Percentiles rank a stretch among this genome's conserved stretches.
phyloP scores from a whole-genome alignment of 1,140 invertebrate species.

The Forficula auricularia region DNA sequence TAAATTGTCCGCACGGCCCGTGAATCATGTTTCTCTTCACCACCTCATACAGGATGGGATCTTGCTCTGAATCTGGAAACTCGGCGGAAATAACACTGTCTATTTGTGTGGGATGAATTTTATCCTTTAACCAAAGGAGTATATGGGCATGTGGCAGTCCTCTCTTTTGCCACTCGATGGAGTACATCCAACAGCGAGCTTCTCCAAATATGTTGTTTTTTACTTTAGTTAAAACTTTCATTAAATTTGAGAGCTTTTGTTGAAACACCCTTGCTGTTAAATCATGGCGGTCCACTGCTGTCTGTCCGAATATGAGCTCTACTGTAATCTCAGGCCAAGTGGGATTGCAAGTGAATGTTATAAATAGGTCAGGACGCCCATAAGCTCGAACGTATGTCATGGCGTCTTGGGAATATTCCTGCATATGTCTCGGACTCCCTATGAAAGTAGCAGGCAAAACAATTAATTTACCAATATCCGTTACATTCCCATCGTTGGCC shows the following conservation, averaged over 20 bases:
- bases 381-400: not conserved
- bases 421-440: conserved; percentile 1
- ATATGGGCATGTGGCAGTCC: conserved; percentile 27
- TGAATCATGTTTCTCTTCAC: conserved; percentile 23
- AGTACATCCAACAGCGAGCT: conserved; percentile 23
- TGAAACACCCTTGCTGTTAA: conserved; percentile 28
- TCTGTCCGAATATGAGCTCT: conserved; percentile 19
- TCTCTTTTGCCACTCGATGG: conserved; percentile 33
- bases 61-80: conserved; percentile 10
- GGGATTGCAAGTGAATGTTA: conserved; percentile 32
- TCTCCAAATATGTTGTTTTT: conserved; percentile 22
- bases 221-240: conserved; percentile 20
- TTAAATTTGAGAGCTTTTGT: conserved; percentile 24
- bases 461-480: conserved; percentile 13
- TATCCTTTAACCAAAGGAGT: conserved; percentile 14
- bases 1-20: conserved; percentile 22
- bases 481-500: conserved; percentile 9
- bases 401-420: not conserved
- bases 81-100: conserved; percentile 12
- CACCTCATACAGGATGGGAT: conserved; percentile 16
- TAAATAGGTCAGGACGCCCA: conserved; percentile 20
- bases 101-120: conserved; percentile 14
- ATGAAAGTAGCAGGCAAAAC: conserved; percentile 10
- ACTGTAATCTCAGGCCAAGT: conserved; percentile 24
- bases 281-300: conserved; percentile 24